These are phyloP conservation scores for Bettongia penicillata DNA, from an alignment of 2,113 vertebrate genomes.

Conservation along the genomic window DNA sequence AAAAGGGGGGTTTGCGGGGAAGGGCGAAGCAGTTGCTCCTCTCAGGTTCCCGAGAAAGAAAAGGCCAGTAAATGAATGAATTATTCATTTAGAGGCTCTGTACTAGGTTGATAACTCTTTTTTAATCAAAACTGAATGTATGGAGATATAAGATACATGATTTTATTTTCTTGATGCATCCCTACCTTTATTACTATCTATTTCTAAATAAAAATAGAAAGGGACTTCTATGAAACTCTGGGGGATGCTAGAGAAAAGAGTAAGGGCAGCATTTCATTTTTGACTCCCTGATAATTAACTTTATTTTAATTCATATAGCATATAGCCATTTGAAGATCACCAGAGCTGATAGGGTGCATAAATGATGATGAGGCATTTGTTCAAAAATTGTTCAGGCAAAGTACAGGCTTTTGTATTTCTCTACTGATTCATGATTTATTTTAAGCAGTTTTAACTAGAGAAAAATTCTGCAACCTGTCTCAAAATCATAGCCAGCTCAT, in stretches of 20 bases:
- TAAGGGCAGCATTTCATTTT: background rate
- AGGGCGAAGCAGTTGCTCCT: slow-evolving; percentile 61
- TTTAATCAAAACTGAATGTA: slow-evolving; percentile 38
- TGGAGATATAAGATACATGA: slow-evolving; percentile 15
- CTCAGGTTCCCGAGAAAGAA: slow-evolving; percentile 56
- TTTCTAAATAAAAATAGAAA: slow-evolving; percentile 14
- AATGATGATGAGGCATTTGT: slow-evolving; percentile 49
- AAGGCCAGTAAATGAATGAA: slow-evolving; percentile 47
- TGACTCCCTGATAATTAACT: slow-evolving; percentile 46
- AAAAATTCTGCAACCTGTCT: slow-evolving; percentile 7
- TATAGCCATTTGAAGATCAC: slow-evolving; percentile 23
- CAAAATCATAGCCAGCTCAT: background rate
- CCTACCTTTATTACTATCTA: slow-evolving; percentile 10
- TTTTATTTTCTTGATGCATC: slow-evolving; percentile 32
- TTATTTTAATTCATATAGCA: background rate
- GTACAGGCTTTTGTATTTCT: slow-evolving; percentile 29
- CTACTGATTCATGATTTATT: slow-evolving; percentile 9
- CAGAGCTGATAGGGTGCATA: slow-evolving; percentile 13
- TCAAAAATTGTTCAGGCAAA: slow-evolving; percentile 20
- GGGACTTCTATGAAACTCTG: background rate
- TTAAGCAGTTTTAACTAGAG: slow-evolving; percentile 36
- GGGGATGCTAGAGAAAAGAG: slow-evolving; percentile 16
- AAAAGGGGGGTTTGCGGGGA: slow-evolving; percentile 44
- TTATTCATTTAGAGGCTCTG: slow-evolving; percentile 54
- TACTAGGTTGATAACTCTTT: slow-evolving; percentile 46